Evolutionary conservation across 2,797 vertebrate genomes (phyloP), one percentile per base, ranked within the genome.

Genomic region (Hoplostethus atlanticus): DNA sequence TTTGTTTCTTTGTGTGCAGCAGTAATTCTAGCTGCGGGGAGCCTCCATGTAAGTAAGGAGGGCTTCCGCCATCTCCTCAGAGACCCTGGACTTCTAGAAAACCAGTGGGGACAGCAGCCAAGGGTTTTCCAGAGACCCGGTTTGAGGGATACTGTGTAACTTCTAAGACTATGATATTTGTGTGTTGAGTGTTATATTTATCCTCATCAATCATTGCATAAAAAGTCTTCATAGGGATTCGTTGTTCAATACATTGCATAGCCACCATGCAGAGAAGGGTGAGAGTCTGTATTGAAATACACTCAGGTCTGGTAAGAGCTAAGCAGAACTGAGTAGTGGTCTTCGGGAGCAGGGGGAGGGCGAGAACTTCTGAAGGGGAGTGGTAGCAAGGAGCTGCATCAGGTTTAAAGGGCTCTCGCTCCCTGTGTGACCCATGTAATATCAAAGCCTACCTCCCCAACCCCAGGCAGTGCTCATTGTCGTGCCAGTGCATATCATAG

Each of bases 381-480:
- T 90, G 83, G 90, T 66, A 80, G 85, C 62, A 71, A 72, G 87
- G 80, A 80, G 55, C 84, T 87, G 87, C 71, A 75, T 78, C 81
- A 72, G 84, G 78, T 89, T 91, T 93, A 75, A 93, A 92, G 88
- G 86, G 86, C 89, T 86, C 85, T 42, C 78, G 83, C 88, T 93
- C 94, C 90, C 92, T 89, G 90, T 92, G 89, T 86, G 89, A 92
- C 68, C 89, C 44, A 91, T 95, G 95, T 95, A 91, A 88, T 91
- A 96, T 95, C 94, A 95, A 83, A 95, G 71, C 89, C 84, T 84
- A 84, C 25, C 40, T 91, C 82, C 87, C 87, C 93, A 94, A 60
- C 94, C 91, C 91, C 91, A 92, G 90, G 92, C 92, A 90, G 88
- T 70, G 81, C 64, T 87, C 92, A 91, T 95, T 95, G 92, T 91